phyloP scores from a whole-genome alignment of 1,140 invertebrate genomes.

The Meloidogyne exigua region DNA sequence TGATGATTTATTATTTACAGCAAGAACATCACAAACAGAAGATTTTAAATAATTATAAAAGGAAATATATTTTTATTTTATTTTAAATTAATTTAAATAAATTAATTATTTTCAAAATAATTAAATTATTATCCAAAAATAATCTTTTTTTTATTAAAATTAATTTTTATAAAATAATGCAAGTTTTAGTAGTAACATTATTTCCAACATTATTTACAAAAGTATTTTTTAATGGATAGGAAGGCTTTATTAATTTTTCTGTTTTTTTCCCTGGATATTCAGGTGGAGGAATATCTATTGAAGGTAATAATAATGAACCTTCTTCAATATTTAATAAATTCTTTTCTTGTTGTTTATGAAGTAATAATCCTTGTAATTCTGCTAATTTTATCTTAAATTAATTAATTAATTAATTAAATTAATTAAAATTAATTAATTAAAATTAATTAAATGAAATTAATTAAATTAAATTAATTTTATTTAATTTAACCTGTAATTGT shows the following conservation, averaged over 20 bases:
- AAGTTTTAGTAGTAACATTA: not conserved
- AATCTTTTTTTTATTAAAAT: too few relatives aligned
- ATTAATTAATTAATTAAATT: not conserved
- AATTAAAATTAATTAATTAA: not conserved
- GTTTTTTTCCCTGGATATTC: conserved; percentile 27
- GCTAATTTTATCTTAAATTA: conserved; percentile 38
- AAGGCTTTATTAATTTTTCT: not conserved
- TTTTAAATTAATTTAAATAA: not conserved
- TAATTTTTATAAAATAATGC: conserved; percentile 8
- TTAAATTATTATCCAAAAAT: too few relatives aligned
- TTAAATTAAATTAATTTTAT: conserved; percentile 3
- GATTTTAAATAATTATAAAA: not conserved
- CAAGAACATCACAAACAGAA: conserved; percentile 13
- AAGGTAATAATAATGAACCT: not conserved
- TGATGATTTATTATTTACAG: conserved; percentile 6
- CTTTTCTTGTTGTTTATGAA: not conserved
- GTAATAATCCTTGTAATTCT: conserved; percentile 35
- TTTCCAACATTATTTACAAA: not conserved
- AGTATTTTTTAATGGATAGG: not conserved
- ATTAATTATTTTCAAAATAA: not conserved
- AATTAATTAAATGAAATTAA: not conserved
- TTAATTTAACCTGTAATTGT: conserved; percentile 38
- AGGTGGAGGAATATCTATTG: conserved; percentile 36
- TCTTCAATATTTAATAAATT: not conserved
- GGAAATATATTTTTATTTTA: too few relatives aligned